Evolutionary conservation across 2,797 vertebrate genomes (phyloP), one percentile per base, ranked within the genome.

Genomic region (Sebastes vulpes): DNA sequence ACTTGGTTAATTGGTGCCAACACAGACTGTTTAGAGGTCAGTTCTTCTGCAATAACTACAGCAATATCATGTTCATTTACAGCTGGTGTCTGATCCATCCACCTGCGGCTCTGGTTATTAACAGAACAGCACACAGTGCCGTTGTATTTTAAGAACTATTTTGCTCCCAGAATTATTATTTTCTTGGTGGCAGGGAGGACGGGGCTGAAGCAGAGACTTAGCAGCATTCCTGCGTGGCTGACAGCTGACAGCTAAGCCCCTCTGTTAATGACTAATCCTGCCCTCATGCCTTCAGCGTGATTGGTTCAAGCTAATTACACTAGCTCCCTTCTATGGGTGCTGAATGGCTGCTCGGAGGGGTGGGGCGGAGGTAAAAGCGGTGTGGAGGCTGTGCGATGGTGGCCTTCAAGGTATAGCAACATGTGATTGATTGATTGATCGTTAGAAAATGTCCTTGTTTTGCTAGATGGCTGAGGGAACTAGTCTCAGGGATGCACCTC

Each of bases 241-340:
- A 89, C 91, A 90, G 87, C 89, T 91, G 87, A 93, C 84, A 82
- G 88, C 88, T 91, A 90, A 94, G 83, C 83, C 83, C 72, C 74
- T 57, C 69, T 50, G 81, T 82, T 89, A 90, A 91, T 88, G 75
- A 77, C 85, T 95, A 95, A 95, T 95, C 94, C 89, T 65, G 82
- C 75, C 59, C 35, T 93, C 91, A 91, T 89, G 73, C 89, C 81
- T 78, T 68, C 73, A 81, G 75, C 57, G n/a, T 87, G 91, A 95
- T 95, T 93, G 94, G 92, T 82, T 82, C 42, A 21, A 72, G 88
- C 92, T 86, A 94, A 94, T 94, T 91, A 90, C 77, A 76, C 77
- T 2, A 14, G 60, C 71, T 73, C 64, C 48, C 54, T 73, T 73
- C 50, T 29, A 79, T 10, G 52, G 28, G 9, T 32, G 68, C 72